phyloP scores from a whole-genome alignment of 1,140 invertebrate genomes.

The Listronotus bonariensis region DNA sequence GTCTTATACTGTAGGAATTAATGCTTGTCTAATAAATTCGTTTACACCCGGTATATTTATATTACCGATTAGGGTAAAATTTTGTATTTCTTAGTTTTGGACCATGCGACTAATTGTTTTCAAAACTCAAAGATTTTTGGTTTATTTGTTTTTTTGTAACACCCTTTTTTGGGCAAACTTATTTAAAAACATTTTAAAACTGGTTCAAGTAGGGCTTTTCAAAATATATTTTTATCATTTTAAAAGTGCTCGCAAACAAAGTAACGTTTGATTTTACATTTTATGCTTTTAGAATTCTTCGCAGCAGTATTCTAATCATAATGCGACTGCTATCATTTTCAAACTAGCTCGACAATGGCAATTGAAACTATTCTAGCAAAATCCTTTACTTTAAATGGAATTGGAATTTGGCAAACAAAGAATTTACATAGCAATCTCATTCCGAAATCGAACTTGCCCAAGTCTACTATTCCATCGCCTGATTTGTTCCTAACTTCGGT shows the following conservation, averaged over 20 bases:
- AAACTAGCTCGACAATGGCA: constrained; percentile 23
- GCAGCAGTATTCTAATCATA: constrained; percentile 23
- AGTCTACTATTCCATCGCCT: constrained; percentile 31
- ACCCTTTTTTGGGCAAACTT: too few relatives aligned
- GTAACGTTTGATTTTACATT: constrained; percentile 4
- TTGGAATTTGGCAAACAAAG: constrained; percentile 38
- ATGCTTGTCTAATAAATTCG: too few relatives aligned
- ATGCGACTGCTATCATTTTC: constrained; percentile 30
- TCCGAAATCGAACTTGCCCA: constrained; percentile 32
- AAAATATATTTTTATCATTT: too few relatives aligned
- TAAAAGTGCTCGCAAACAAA: background rate
- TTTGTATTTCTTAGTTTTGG: too few relatives aligned
- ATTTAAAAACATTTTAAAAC: too few relatives aligned
- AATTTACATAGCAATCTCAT: constrained; percentile 37
- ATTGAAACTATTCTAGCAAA: constrained; percentile 23
- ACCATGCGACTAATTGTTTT: too few relatives aligned
- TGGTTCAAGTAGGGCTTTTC: too few relatives aligned
- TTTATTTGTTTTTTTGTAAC: too few relatives aligned
- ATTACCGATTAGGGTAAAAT: too few relatives aligned
- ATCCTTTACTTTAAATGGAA: constrained; percentile 38
- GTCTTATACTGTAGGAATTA: too few relatives aligned
- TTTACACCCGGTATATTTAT: too few relatives aligned
- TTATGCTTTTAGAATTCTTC: constrained; percentile 8
- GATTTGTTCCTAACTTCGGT: constrained; percentile 35
- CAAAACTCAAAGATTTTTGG: too few relatives aligned